Evolutionary conservation across 2,113 vertebrate species (phyloP).

Genomic region (Mormoops blainvillei): DNA sequence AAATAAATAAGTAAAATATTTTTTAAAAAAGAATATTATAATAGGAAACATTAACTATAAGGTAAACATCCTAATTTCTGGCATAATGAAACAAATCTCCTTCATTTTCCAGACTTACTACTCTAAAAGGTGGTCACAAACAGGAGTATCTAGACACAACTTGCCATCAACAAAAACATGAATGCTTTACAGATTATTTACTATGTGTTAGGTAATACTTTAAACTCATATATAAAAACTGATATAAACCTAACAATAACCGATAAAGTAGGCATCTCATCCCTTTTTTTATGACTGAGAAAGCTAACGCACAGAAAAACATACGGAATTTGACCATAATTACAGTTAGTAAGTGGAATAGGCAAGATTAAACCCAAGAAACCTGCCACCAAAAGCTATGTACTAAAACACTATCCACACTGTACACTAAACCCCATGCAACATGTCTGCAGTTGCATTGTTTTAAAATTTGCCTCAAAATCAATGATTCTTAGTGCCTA

Average conservation of each 20-base stretch:
- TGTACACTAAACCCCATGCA: background rate
- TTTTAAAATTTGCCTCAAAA: background rate
- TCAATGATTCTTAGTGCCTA: background rate
- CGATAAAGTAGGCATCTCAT: background rate
- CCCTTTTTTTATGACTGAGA: background rate
- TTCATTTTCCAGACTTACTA: background rate
- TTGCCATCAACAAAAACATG: background rate
- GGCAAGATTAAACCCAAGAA: background rate
- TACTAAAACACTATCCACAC: background rate
- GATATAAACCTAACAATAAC: background rate
- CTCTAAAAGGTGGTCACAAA: background rate
- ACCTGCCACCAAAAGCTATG: background rate
- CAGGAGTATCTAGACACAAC: background rate
- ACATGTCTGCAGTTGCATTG: background rate
- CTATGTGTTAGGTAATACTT: background rate
- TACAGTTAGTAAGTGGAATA: background rate
- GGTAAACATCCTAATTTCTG: background rate
- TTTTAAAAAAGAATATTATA: too few relatives aligned
- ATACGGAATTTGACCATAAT: background rate
- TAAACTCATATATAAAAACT: background rate
- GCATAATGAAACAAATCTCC: background rate
- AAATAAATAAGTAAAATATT: too few relatives aligned
- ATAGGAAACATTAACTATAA: background rate
- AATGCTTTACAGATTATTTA: background rate
- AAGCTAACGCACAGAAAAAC: background rate